Percentiles rank a stretch among this genome's conserved stretches.
phyloP scores from a whole-genome alignment of 2,888 invertebrate genomes.

The Drosophila quasianomalipes region DNA sequence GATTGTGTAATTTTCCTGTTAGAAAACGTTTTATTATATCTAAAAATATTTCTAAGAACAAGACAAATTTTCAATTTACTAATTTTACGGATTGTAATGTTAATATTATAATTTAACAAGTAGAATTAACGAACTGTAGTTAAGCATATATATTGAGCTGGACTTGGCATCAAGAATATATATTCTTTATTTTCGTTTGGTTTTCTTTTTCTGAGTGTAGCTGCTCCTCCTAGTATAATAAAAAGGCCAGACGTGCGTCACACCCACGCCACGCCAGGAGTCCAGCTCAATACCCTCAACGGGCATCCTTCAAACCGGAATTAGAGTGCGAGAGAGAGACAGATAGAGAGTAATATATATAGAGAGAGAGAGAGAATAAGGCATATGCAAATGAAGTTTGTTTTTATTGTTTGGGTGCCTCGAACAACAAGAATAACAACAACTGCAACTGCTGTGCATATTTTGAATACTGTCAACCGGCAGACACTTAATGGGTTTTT shows the following conservation, averaged over 20 bases:
- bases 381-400: conserved; percentile 74
- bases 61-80: too few relatives aligned
- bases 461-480: conserved; percentile 74
- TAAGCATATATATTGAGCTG: not conserved
- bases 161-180: not conserved
- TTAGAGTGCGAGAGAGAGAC: conserved; percentile 18
- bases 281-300: conserved; percentile 32
- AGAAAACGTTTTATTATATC: too few relatives aligned
- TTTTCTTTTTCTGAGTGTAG: conserved; percentile 12
- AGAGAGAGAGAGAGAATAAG: conserved; percentile 13
- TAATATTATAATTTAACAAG: not conserved
- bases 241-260: conserved; percentile 66
- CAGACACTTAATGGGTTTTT: conserved; percentile 78
- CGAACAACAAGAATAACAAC: conserved; percentile 30
- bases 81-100: conserved; percentile 1
- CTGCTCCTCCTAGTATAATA: conserved; percentile 62
- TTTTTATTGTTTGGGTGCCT: conserved; percentile 65
- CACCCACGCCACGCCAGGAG: conserved; percentile 68
- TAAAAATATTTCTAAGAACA: too few relatives aligned
- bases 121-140: not conserved
- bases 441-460: conserved; percentile 54
- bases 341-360: conserved; percentile 13
- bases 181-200: conserved; percentile 4
- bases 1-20: too few relatives aligned
- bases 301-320: conserved; percentile 62